Base-by-base conservation (phyloP, 2,113 vertebrate species). In the Dermatemys mawii region DNA sequence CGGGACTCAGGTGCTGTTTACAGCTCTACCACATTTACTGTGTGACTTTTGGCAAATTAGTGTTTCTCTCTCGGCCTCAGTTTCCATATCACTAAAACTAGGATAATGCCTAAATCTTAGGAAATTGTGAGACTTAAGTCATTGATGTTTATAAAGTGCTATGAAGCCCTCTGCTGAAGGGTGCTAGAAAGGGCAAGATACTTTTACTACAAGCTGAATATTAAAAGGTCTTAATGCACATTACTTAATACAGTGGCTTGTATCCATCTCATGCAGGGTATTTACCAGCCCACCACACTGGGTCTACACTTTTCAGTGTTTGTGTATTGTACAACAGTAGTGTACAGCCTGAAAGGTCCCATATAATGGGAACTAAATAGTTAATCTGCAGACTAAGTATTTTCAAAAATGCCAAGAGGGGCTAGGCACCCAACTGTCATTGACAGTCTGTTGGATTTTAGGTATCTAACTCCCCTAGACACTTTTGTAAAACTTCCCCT, bases 301-400 rank as follows among this genome's bases (percentile, higher is more conserved):
- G 14, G 41, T n/a, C 32, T 51, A 38, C 8, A 11, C 53, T 81
- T 75, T 54, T 44, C 82, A 13, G n/a, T 2, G 1, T 2, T 5
- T 5, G 21, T 1, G 6, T n/a, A 29, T 41, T 76, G 0, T 6
- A 0, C 50, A 35, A 8, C 12, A 75, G 84, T 4, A 8, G 32
- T 57, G 49, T 11, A 29, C 81, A 84, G 41, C 22, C 24, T 0
- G 1, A 6, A 55, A 67, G 46, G 32, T 29, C 32, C 11, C 13
- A 1, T 4, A 67, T 32, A 0, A 5, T 44, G 26, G 12, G 79
- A 27, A 41, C 27, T 26, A 80, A 22, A 55, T n/a, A 73, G 19
- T 46, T 87, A 41, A 35, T 44, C 83, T 38, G 63, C 46, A 67
- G n/a, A 38, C 63, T 38, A 22, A 80, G 78, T 73, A 5, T 7